Evolutionary conservation across 2,797 vertebrate genomes (phyloP).

Genomic region (Oryzias dopingdopingensis): DNA sequence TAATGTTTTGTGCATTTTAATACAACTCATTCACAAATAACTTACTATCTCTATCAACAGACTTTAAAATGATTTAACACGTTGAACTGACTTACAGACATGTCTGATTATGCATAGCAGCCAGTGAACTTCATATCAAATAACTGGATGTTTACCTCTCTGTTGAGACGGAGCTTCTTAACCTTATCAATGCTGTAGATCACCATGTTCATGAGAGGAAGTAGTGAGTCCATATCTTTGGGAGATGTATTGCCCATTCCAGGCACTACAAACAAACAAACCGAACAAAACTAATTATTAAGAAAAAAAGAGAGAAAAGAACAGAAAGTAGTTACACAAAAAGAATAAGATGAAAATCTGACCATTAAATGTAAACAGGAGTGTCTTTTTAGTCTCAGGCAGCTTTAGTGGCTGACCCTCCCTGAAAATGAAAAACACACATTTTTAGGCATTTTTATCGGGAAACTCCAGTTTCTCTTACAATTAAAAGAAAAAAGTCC

Average conservation of each 20-base stretch:
- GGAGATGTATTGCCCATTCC: constrained; percentile 97
- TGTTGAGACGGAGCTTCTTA: constrained; percentile 97
- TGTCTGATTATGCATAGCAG: no score
- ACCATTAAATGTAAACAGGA: constrained; percentile 99
- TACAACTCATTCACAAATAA: no score
- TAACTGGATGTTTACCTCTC: constrained; percentile 83
- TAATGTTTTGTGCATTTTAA: no score
- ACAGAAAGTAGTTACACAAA: not conserved
- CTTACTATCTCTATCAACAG: no score
- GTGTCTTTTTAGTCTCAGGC: constrained; percentile 96
- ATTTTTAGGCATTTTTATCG: not conserved
- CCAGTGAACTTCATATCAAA: no score
- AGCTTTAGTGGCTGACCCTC: constrained; percentile 99
- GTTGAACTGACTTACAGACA: no score
- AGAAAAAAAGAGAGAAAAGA: no score
- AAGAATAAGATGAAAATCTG: constrained; percentile 32
- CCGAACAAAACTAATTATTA: not conserved
- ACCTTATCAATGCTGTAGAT: constrained; percentile 98
- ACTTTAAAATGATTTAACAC: no score
- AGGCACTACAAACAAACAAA: constrained; percentile 81
- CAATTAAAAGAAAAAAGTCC: no score
- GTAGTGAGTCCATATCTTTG: constrained; percentile 97
- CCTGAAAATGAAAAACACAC: constrained; percentile 66
- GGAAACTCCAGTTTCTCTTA: no score
- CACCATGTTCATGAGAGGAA: constrained; percentile 98